Evolutionary conservation across 1,140 invertebrate species (phyloP).

Genomic region (Drosophila santomea): DNA sequence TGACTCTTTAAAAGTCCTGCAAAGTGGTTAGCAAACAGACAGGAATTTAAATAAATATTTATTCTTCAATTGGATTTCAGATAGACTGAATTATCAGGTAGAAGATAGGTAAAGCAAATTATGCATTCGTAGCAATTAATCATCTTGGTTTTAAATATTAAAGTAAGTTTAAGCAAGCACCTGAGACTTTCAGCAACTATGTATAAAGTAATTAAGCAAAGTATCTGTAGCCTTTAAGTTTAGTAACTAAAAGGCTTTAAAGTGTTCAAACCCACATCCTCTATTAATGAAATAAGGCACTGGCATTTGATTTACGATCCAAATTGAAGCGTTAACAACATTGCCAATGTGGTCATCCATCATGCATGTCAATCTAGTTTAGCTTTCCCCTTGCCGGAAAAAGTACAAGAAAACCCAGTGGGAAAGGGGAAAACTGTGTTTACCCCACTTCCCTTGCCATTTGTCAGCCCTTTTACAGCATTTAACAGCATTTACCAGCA

Average conservation of each 20-base stretch:
- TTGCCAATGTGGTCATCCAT: slow-evolving; percentile 34
- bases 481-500: slow-evolving; percentile 15
- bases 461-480: slow-evolving; percentile 29
- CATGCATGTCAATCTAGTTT: slow-evolving; percentile 23
- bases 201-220: background rate
- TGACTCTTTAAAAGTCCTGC: background rate
- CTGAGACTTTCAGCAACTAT: background rate
- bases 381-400: background rate
- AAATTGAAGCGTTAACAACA: slow-evolving; percentile 29
- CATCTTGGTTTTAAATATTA: background rate
- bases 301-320: slow-evolving; percentile 7
- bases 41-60: slow-evolving; percentile 6
- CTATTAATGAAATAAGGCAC: slow-evolving; percentile 2
- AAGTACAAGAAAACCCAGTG: background rate
- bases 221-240: background rate
- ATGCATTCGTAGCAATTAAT: background rate
- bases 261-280: background rate
- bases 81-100: too few species aligned
- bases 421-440: background rate
- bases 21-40: slow-evolving; percentile 1
- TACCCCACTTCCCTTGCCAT: slow-evolving; percentile 1
- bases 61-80: background rate
- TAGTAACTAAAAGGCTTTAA: background rate
- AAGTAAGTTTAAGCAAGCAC: background rate
- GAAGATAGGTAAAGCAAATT: background rate